These are phyloP conservation scores for Uropetala carovei DNA, from an alignment of 2,888 invertebrate species.

Conservation along the genomic window DNA sequence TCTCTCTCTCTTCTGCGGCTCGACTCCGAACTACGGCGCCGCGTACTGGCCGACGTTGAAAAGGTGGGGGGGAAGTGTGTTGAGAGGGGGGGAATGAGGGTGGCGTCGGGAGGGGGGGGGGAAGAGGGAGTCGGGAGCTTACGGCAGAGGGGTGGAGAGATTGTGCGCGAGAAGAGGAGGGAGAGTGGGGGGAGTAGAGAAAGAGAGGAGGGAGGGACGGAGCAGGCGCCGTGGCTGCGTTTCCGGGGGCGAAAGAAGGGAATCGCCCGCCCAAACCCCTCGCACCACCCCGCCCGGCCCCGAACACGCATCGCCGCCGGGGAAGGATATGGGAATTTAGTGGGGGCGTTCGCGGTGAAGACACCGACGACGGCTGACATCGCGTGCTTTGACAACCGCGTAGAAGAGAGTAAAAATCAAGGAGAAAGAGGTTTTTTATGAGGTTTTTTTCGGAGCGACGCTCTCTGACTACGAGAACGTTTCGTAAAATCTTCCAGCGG, in stretches of 20 bases:
- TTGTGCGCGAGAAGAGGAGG: too few species aligned
- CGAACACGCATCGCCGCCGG: not conserved
- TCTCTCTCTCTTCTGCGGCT: not conserved
- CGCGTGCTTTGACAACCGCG: not conserved
- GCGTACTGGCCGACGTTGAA: not conserved
- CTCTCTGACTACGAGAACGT: not conserved
- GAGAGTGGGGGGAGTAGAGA: not conserved
- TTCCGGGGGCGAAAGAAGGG: conserved; percentile 40
- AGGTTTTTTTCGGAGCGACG: not conserved
- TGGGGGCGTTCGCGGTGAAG: not conserved
- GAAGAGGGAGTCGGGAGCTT: not conserved
- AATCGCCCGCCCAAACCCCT: not conserved
- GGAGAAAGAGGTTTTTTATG: not conserved
- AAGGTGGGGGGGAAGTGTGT: not conserved
- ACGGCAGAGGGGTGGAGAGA: not conserved
- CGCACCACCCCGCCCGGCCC: not conserved
- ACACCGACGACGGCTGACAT: not conserved
- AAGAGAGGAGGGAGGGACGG: conserved; percentile 1
- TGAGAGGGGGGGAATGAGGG: not conserved
- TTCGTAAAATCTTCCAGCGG: not conserved
- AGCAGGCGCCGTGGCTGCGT: conserved; percentile 60
- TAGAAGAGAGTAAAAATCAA: not conserved
- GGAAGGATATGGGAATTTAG: conserved; percentile 1
- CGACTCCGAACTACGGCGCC: conserved; percentile 8
- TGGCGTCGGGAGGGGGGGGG: not conserved